Conservation (phyloP, 2,888 invertebrate genomes). For the Maniola hyperantus region DNA sequence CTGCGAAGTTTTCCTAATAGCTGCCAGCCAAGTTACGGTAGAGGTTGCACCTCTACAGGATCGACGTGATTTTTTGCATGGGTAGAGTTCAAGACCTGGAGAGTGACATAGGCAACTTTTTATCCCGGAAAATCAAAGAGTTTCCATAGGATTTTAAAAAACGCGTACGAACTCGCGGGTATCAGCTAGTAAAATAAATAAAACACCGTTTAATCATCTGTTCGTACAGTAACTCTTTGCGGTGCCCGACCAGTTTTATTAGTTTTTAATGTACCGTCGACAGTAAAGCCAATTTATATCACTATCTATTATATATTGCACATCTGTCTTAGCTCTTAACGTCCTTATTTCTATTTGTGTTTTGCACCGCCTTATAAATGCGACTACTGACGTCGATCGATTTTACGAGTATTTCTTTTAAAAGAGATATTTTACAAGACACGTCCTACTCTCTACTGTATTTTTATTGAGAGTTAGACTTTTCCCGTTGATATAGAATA, state of each 20-base stretch:
- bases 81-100: no score
- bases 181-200: not conserved
- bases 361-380: not conserved
- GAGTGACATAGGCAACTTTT: no score
- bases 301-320: constrained; percentile 17
- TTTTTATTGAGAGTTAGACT: not conserved
- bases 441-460: not conserved
- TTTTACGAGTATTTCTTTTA: not conserved
- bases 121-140: no score
- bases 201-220: constrained; percentile 8
- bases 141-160: no score
- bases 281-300: constrained; percentile 17
- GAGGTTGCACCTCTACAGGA: no score
- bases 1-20: no score
- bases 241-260: constrained; percentile 8
- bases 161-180: no score
- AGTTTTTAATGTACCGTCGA: constrained; percentile 16
- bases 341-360: constrained; percentile 1
- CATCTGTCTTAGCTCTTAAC: constrained; percentile 1
- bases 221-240: constrained; percentile 12
- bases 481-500: no score
- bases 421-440: not conserved
- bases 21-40: no score
- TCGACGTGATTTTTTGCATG: no score
- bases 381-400: not conserved